A percentile compares a stretch with the other conserved stretches of the same genome.
These are phyloP conservation scores for Phorcus lineatus DNA, from an alignment of 2,888 invertebrate genomes.

Conservation along the genomic window DNA sequence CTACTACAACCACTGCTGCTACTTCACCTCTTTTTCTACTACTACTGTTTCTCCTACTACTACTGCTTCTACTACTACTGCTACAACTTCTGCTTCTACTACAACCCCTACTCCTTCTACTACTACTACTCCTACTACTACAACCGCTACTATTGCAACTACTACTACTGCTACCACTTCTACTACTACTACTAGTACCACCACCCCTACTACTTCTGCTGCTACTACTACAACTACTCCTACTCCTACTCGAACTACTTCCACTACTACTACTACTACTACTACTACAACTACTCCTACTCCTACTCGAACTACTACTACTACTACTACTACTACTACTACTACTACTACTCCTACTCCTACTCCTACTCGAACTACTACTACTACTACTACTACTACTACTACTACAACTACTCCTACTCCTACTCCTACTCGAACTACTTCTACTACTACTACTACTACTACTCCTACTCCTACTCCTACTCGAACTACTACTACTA, in stretches of 20 bases:
- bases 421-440: not conserved
- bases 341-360: conserved; percentile 23
- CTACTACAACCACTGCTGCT: too few relatives aligned
- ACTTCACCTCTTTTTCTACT: not conserved
- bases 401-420: conserved; percentile 5
- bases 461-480: conserved; percentile 28
- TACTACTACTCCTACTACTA: too few relatives aligned
- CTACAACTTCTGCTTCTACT: too few relatives aligned
- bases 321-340: conserved; percentile 26
- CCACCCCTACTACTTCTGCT: not conserved
- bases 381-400: conserved; percentile 23
- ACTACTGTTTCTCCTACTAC: not conserved
- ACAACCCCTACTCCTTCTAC: too few relatives aligned
- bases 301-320: conserved; percentile 30
- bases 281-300: conserved; percentile 24
- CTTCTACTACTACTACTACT: conserved; percentile 26
- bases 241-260: conserved; percentile 28
- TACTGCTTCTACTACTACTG: too few relatives aligned
- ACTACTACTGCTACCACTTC: conserved; percentile 24
- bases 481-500: conserved; percentile 12
- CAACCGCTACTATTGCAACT: too few relatives aligned
- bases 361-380: conserved; percentile 14
- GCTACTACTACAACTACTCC: conserved; percentile 22
- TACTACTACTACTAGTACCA: conserved; percentile 23
- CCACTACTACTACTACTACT: conserved; percentile 17